Percentiles rank a stretch among this genome's conserved stretches.
Evolutionary conservation across 2,888 invertebrate genomes (phyloP).

Genomic region (Nipponacmea schrenckii): DNA sequence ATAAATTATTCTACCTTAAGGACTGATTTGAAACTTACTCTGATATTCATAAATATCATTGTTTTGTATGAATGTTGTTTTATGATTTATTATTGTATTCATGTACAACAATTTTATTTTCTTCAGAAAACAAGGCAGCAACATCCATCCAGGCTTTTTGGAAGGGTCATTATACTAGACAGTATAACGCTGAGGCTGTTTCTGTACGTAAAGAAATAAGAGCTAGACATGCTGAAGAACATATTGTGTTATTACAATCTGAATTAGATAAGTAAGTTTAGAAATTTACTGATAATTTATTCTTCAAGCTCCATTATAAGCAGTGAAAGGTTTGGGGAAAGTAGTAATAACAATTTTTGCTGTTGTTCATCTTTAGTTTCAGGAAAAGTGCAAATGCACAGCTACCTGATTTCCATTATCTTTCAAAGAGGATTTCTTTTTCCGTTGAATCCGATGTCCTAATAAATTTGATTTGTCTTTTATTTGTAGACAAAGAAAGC

Average conservation of each 20-base stretch:
- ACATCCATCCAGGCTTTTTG: conserved; percentile 60
- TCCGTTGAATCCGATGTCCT: too few relatives aligned
- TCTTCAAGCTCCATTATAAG: too few relatives aligned
- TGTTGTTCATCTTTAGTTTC: too few relatives aligned
- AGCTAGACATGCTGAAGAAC: conserved; percentile 60
- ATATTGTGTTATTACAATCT: conserved; percentile 53
- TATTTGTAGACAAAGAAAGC: conserved; percentile 47
- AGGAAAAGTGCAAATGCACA: too few relatives aligned
- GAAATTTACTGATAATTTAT: too few relatives aligned
- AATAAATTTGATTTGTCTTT: too few relatives aligned
- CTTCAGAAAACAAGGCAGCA: conserved; percentile 55
- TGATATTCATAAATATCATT: background rate
- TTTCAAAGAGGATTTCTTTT: too few relatives aligned
- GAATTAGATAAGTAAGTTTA: conserved; percentile 53
- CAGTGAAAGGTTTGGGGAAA: too few relatives aligned
- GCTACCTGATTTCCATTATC: too few relatives aligned
- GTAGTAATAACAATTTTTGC: too few relatives aligned
- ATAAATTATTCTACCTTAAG: too few relatives aligned
- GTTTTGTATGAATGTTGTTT: background rate
- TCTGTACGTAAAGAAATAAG: conserved; percentile 59
- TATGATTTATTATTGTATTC: background rate
- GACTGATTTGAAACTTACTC: background rate
- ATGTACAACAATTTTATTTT: conserved; percentile 9
- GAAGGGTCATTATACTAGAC: conserved; percentile 61
- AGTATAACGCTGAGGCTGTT: conserved; percentile 50